A percentile compares a stretch with the other conserved stretches of the same genome.
Evolutionary conservation across 2,113 vertebrate genomes (phyloP).

Genomic region (Pangasianodon gigas): DNA sequence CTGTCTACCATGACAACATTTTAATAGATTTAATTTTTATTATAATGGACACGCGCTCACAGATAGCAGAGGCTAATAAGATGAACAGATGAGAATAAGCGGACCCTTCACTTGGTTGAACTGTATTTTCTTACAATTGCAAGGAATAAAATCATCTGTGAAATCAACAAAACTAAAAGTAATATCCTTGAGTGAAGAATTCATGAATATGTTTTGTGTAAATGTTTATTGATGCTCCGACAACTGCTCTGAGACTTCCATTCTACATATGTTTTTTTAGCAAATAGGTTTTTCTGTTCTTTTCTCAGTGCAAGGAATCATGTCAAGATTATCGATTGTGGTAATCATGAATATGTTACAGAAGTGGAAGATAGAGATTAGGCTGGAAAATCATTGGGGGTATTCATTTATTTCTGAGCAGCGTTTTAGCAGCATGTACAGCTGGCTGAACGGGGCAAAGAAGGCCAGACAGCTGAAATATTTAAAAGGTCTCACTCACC

Average conservation of each 20-base stretch:
- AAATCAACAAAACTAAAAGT: not conserved
- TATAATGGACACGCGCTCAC: not conserved
- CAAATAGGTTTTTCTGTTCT: not conserved
- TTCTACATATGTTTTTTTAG: not conserved
- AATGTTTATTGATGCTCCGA: not conserved
- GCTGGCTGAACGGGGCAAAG: not conserved
- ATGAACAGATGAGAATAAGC: not conserved
- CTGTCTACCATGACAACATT: not conserved
- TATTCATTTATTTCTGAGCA: not conserved
- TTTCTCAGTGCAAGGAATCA: not conserved
- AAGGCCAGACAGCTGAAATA: constrained; percentile 46
- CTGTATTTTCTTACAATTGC: not conserved
- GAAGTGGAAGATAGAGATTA: not conserved
- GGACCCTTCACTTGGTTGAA: not conserved
- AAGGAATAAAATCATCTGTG: not conserved
- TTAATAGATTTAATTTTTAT: not conserved
- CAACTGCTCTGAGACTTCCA: not conserved
- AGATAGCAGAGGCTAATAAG: not conserved
- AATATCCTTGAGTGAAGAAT: not conserved
- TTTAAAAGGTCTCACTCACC: constrained; percentile 56
- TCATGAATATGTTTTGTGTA: not conserved
- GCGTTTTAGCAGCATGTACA: constrained; percentile 10
- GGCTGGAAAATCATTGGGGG: not conserved
- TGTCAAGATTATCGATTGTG: not conserved
- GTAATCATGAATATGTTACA: not conserved